phyloP scores from a whole-genome alignment of 2,797 vertebrate genomes.

The Tolypeutes matacus region DNA sequence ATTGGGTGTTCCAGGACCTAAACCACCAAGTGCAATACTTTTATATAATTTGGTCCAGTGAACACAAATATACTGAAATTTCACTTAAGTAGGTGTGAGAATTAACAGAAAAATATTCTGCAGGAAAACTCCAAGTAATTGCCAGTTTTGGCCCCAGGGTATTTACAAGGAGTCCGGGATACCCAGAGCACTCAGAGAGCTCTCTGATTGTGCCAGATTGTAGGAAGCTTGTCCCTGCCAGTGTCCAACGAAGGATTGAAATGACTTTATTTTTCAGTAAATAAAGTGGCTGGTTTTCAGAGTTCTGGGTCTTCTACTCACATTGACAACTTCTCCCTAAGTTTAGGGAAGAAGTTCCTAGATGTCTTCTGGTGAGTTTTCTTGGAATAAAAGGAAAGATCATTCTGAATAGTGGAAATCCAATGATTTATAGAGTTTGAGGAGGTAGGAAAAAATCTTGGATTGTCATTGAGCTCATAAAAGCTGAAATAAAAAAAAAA shows the following conservation, averaged over 20 bases:
- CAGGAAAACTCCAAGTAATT: not conserved
- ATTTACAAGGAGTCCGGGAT: not conserved
- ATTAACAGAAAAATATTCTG: constrained; percentile 10
- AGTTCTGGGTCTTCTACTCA: not conserved
- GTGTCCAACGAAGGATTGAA: not conserved
- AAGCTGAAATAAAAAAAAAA: not conserved
- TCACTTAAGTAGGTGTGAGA: not conserved
- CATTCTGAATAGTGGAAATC: not conserved
- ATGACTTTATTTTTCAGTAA: not conserved
- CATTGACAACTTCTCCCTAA: not conserved
- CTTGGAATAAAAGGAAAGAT: not conserved
- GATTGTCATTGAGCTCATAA: not conserved
- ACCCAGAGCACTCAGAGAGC: not conserved
- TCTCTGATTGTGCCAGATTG: not conserved
- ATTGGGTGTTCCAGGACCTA: not conserved
- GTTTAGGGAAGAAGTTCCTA: not conserved
- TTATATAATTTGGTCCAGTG: not conserved
- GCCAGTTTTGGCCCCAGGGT: not conserved
- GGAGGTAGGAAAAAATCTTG: not conserved
- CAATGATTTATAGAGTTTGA: not conserved
- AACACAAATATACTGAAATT: not conserved
- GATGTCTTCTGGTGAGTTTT: not conserved
- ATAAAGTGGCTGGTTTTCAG: not conserved
- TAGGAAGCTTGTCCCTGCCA: not conserved
- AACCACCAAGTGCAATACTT: not conserved